Evolutionary conservation across 64 coral and sea anemone species (phyloP).

Genomic region (Dendronephthya gigantea): DNA sequence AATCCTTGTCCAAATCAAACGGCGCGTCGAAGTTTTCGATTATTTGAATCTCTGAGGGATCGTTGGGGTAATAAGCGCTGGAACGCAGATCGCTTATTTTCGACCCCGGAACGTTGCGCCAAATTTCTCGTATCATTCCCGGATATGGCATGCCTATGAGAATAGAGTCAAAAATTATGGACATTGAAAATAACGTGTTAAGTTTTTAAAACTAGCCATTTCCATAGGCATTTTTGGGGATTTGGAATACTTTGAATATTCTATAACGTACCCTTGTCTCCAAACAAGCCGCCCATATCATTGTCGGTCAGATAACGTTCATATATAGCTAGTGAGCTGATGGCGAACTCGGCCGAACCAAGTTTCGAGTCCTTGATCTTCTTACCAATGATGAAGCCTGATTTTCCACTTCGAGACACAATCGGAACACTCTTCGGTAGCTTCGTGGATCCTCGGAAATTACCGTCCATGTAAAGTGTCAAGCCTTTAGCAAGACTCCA

Average conservation of each 20-base stretch:
- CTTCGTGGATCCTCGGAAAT: slow-evolving; percentile 88
- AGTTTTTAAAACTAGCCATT: too few species aligned
- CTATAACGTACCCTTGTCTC: slow-evolving; percentile 71
- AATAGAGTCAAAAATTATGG: neutral
- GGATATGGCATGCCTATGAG: slow-evolving; percentile 90
- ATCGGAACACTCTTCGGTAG: slow-evolving; percentile 72
- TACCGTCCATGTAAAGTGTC: slow-evolving; percentile 82
- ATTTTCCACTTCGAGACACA: slow-evolving; percentile 43
- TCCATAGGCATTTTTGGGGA: too few species aligned
- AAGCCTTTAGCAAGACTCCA: slow-evolving; percentile 91
- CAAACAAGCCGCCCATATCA: slow-evolving; percentile 63
- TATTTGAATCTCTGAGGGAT: slow-evolving; percentile 89
- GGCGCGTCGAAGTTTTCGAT: slow-evolving; percentile 98
- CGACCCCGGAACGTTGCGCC: slow-evolving; percentile 68
- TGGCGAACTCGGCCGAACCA: slow-evolving; percentile 72
- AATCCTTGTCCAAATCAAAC: slow-evolving; percentile 92
- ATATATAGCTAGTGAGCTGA: slow-evolving; percentile 75
- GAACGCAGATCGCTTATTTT: slow-evolving; percentile 61
- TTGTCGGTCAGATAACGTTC: slow-evolving; percentile 73
- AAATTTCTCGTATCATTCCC: slow-evolving; percentile 88
- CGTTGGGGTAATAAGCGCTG: slow-evolving; percentile 92
- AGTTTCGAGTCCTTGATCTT: slow-evolving; percentile 59
- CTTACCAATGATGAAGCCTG: slow-evolving; percentile 73
- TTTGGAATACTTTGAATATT: neutral
- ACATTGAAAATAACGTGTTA: too few species aligned